Evolutionary conservation across 2,888 invertebrate genomes (phyloP).

Genomic region (Protodeltote pygarga): DNA sequence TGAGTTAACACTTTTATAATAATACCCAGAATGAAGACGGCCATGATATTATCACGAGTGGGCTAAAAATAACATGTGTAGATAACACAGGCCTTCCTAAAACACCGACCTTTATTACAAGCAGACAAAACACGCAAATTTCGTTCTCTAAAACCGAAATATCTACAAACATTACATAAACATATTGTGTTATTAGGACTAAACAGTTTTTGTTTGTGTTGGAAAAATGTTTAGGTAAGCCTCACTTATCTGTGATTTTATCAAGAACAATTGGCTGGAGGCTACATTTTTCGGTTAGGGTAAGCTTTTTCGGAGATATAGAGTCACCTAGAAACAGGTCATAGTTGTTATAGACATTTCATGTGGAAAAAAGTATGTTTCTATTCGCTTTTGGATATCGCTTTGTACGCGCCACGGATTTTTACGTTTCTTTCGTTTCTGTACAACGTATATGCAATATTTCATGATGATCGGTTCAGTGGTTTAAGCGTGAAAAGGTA

Average conservation of each 20-base stretch:
- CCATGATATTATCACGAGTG: conserved; percentile 36
- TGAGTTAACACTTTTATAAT: conserved; percentile 24
- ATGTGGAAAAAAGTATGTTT: too few relatives aligned
- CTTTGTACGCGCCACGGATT: too few relatives aligned
- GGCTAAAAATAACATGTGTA: conserved; percentile 42
- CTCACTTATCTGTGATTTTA: conserved; percentile 4
- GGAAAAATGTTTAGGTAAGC: conserved; percentile 10
- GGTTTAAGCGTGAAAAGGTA: too few relatives aligned
- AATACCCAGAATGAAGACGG: conserved; percentile 30
- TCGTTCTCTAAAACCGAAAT: conserved; percentile 5
- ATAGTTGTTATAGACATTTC: too few relatives aligned
- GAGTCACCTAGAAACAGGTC: too few relatives aligned
- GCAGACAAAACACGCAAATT: conserved; percentile 11
- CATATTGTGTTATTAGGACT: conserved; percentile 9
- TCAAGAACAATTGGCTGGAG: neutral
- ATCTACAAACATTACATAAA: conserved; percentile 8
- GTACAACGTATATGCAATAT: too few relatives aligned
- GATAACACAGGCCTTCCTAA: conserved; percentile 37
- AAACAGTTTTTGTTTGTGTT: conserved; percentile 15
- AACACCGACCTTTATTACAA: conserved; percentile 20
- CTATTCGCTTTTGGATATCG: too few relatives aligned
- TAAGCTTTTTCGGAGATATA: neutral
- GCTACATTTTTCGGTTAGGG: neutral
- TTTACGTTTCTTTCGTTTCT: too few relatives aligned
- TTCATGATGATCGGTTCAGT: too few relatives aligned